These are phyloP conservation scores for Acrobasis repandana DNA, from an alignment of 2,888 invertebrate species.

Conservation along the genomic window DNA sequence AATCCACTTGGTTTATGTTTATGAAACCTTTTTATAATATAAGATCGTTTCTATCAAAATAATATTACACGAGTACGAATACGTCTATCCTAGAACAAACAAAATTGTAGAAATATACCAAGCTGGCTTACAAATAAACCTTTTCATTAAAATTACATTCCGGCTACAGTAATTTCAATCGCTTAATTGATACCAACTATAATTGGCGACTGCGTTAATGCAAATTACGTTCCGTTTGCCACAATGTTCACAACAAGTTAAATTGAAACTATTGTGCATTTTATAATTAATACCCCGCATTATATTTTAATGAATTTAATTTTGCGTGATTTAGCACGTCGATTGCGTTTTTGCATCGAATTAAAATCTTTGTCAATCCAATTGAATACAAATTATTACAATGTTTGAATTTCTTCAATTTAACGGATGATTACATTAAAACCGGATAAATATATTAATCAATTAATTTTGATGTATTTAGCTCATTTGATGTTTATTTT, in stretches of 20 bases:
- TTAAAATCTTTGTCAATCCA: background rate
- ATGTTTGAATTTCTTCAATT: background rate
- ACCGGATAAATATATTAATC: background rate
- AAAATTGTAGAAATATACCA: background rate
- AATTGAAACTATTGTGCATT: slow-evolving; percentile 10
- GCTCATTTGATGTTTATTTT: background rate
- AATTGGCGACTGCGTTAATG: slow-evolving; percentile 47
- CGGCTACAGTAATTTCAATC: slow-evolving; percentile 34
- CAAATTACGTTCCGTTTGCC: slow-evolving; percentile 47
- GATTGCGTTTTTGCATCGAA: background rate
- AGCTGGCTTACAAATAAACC: slow-evolving; percentile 7
- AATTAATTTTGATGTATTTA: background rate
- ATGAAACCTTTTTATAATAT: no score
- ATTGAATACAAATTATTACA: slow-evolving; percentile 8
- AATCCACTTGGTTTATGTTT: no score
- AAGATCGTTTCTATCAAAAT: no score
- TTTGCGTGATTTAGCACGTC: slow-evolving; percentile 15
- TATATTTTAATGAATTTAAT: slow-evolving; percentile 11
- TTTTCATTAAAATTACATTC: slow-evolving; percentile 28
- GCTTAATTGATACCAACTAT: slow-evolving; percentile 48
- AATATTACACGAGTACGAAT: no score
- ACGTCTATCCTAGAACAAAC: no score
- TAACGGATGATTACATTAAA: background rate
- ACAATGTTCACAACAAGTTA: slow-evolving; percentile 19
- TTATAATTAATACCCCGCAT: background rate